These are phyloP conservation scores for Eupristina koningsbergeri DNA, from an alignment of 1,140 invertebrate genomes.

Conservation along the genomic window DNA sequence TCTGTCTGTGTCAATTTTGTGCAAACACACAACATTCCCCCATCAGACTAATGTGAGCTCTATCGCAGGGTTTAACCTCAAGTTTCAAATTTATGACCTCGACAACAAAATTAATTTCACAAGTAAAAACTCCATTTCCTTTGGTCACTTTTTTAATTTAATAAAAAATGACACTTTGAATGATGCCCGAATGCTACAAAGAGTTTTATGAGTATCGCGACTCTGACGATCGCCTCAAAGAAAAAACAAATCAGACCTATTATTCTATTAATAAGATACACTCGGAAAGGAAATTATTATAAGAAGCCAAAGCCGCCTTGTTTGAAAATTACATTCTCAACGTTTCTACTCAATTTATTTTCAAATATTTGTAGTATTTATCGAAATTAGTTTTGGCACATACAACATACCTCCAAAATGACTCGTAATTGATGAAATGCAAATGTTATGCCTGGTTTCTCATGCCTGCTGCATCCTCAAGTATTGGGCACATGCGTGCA, in stretches of 20 bases:
- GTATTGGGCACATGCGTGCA: neutral
- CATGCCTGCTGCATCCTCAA: neutral
- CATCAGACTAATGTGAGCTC: no score
- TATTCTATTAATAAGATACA: neutral
- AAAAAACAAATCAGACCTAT: neutral
- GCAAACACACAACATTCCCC: no score
- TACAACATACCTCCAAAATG: neutral
- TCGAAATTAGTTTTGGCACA: neutral
- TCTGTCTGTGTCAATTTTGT: no score
- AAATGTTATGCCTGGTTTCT: neutral
- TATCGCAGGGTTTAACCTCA: no score
- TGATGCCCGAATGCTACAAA: no score
- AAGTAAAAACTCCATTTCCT: no score
- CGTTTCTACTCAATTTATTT: neutral
- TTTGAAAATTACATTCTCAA: neutral
- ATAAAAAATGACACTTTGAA: no score
- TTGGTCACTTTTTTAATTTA: no score
- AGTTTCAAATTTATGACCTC: no score
- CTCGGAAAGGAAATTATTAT: neutral
- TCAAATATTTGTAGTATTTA: neutral
- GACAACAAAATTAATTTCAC: no score
- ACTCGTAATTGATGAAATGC: neutral
- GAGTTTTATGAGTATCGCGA: no score
- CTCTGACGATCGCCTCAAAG: neutral
- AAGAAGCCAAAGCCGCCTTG: neutral